These are phyloP conservation scores for Drosophila asahinai DNA, from an alignment of 1,140 invertebrate genomes.

Conservation along the genomic window DNA sequence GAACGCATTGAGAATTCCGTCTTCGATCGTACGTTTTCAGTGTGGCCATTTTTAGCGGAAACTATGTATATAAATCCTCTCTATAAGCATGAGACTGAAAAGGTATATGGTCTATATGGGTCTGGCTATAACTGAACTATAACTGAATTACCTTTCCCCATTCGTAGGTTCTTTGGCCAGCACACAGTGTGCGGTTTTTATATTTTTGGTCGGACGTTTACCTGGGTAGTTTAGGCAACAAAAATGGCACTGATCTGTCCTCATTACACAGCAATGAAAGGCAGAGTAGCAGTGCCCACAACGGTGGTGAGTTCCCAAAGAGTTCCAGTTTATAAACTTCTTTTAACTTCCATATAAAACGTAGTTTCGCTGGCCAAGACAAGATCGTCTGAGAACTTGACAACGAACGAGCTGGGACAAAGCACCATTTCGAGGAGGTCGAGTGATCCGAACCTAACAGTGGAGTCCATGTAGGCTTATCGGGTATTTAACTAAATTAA, in stretches of 20 bases:
- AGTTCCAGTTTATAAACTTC: not conserved
- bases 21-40: constrained; percentile 91
- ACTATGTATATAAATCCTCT: constrained; percentile 94
- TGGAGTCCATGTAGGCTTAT: constrained; percentile 87
- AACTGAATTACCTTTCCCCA: constrained; percentile 86
- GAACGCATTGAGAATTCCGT: constrained; percentile 90
- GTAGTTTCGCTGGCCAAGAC: constrained; percentile 90
- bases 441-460: constrained; percentile 92
- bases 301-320: constrained; percentile 40
- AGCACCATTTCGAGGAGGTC: constrained; percentile 88
- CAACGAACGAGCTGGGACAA: constrained; percentile 88
- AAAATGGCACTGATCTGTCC: constrained; percentile 76
- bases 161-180: constrained; percentile 91
- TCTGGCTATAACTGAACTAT: not conserved
- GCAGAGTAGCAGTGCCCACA: constrained; percentile 73
- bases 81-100: constrained; percentile 88
- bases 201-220: constrained; percentile 94
- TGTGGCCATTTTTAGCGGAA: constrained; percentile 94
- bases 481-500: not conserved
- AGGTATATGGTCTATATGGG: constrained; percentile 63
- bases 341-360: not conserved
- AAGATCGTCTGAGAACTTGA: constrained; percentile 92
- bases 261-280: constrained; percentile 81
- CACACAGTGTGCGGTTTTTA: constrained; percentile 93
- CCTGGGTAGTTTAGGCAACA: constrained; percentile 87